These are phyloP conservation scores for Dendropsophus ebraccatus DNA, from an alignment of 2,113 vertebrate genomes.

Conservation along the genomic window DNA sequence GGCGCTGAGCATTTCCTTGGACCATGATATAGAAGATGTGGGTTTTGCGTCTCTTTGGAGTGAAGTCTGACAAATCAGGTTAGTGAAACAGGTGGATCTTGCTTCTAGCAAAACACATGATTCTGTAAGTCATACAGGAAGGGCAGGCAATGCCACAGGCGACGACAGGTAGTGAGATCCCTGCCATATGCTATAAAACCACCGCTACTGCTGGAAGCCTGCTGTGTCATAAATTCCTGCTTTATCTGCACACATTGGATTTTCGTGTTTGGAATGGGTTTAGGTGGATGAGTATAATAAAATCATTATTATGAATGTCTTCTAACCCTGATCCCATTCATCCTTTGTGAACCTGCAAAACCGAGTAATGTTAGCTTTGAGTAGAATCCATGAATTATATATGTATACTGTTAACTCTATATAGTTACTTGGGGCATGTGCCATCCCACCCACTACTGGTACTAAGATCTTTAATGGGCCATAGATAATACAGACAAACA, in stretches of 20 bases:
- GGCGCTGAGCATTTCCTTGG: background rate
- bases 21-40: background rate
- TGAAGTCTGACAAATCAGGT: background rate
- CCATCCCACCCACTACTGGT: background rate
- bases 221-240: conserved; percentile 1
- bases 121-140: background rate
- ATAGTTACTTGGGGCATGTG: background rate
- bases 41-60: background rate
- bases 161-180: background rate
- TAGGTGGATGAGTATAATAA: background rate
- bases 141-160: conserved; percentile 7
- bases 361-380: background rate
- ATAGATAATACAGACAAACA: too few species aligned
- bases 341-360: background rate
- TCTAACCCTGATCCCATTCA: background rate
- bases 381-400: background rate
- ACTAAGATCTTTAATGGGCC: too few species aligned
- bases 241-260: background rate
- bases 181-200: conserved; percentile 16
- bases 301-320: background rate
- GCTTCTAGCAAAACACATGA: background rate
- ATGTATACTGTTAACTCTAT: background rate
- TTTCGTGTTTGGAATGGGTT: background rate
- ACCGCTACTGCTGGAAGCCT: background rate
- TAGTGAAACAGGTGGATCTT: conserved; percentile 1